These are phyloP conservation scores for Stratiolaelaps scimitus DNA, from an alignment of 1,140 invertebrate genomes.

Conservation along the genomic window DNA sequence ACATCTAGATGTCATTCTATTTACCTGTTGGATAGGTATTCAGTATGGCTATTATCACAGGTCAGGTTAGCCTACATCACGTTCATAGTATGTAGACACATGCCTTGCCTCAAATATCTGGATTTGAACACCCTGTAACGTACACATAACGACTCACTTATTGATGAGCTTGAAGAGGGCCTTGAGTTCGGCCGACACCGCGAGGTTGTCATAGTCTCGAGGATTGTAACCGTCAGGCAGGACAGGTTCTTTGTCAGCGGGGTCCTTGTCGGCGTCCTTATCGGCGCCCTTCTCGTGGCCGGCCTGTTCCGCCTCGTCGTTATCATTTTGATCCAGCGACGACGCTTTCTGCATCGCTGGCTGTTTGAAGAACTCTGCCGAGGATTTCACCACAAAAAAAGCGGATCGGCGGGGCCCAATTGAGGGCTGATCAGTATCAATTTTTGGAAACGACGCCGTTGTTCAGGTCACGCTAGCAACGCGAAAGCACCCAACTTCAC, in stretches of 20 bases:
- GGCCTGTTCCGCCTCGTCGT: slow-evolving; percentile 30
- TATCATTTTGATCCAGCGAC: slow-evolving; percentile 27
- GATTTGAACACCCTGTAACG: neutral
- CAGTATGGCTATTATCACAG: neutral
- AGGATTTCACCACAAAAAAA: neutral
- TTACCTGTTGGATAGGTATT: neutral
- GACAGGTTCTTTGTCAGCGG: slow-evolving; percentile 30
- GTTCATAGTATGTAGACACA: neutral
- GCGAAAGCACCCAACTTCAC: too few relatives aligned
- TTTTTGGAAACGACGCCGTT: too few relatives aligned
- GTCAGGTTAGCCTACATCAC: neutral
- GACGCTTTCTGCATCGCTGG: slow-evolving; percentile 16
- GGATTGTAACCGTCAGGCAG: slow-evolving; percentile 56
- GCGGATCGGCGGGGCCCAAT: too few relatives aligned
- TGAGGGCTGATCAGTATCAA: too few relatives aligned
- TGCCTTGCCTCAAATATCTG: too few relatives aligned
- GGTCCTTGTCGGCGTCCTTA: slow-evolving; percentile 28
- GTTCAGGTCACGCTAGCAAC: too few relatives aligned
- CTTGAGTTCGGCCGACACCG: slow-evolving; percentile 68
- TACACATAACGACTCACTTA: slow-evolving; percentile 49
- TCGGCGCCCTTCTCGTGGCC: slow-evolving; percentile 30
- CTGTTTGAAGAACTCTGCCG: slow-evolving; percentile 28
- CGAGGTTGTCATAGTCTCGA: slow-evolving; percentile 65
- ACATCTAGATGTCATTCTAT: too few relatives aligned
- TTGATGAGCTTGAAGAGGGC: slow-evolving; percentile 86